Evolutionary conservation across 2,888 invertebrate species (phyloP).

Genomic region (Rhingia campestris): DNA sequence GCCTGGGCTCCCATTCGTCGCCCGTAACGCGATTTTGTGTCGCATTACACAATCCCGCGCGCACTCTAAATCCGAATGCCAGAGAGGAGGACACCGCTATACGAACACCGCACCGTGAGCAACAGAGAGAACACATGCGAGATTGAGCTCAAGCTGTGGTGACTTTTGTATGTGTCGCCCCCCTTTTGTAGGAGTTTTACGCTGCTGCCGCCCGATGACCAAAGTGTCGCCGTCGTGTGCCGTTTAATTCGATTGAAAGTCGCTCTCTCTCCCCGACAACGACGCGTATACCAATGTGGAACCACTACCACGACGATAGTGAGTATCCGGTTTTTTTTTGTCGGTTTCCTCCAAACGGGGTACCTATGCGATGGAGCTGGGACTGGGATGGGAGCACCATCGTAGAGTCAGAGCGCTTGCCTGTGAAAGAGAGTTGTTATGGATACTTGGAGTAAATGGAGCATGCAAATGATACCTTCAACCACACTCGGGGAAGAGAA

Average conservation of each 20-base stretch:
- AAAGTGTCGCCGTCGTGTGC: conserved; percentile 61
- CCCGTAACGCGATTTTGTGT: conserved; percentile 63
- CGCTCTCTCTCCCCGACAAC: conserved; percentile 6
- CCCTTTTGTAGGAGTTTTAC: conserved; percentile 58
- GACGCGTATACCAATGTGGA: not conserved
- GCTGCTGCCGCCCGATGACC: conserved; percentile 51
- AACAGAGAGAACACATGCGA: conserved; percentile 35
- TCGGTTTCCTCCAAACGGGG: not conserved
- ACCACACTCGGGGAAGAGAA: not conserved
- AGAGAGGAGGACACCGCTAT: conserved; percentile 28
- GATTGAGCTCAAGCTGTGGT: conserved; percentile 15
- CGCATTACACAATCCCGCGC: conserved; percentile 69
- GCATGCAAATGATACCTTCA: not conserved
- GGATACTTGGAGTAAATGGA: not conserved
- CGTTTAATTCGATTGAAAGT: conserved; percentile 66
- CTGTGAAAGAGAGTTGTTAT: conserved; percentile 7
- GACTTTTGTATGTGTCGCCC: conserved; percentile 63
- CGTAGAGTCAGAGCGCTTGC: conserved; percentile 33
- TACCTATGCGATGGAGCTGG: not conserved
- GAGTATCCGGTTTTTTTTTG: conserved; percentile 35
- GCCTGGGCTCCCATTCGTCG: conserved; percentile 73
- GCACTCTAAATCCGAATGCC: conserved; percentile 63
- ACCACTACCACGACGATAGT: conserved; percentile 15
- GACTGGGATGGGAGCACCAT: conserved; percentile 1
- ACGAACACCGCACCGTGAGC: conserved; percentile 7